Base-by-base conservation (phyloP, 2,888 invertebrate species). In the Drosophila algonquin region DNA sequence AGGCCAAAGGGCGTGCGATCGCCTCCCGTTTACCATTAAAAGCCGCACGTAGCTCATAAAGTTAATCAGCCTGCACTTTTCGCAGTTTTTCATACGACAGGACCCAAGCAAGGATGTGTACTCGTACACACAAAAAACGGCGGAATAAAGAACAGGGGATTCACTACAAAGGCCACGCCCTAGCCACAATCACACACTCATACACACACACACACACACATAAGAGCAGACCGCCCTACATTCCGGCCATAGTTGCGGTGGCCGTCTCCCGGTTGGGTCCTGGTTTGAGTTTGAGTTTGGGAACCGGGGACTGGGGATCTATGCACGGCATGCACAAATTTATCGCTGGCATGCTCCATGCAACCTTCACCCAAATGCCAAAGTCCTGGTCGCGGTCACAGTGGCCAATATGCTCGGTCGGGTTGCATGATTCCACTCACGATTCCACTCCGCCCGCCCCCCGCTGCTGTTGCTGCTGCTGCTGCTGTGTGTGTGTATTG, bases 271-370 rank as follows among this genome's bases (percentile, higher is more conserved):
- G 68, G 60, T 77, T 83, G 74, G 80, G 80, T 83, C 30, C 10
- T 32, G 32, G 32, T 32, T 32, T 32, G 9, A 4, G 32, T n/a
- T 40, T 40, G 40, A 40, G 14, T n/a, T 40, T 40, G 6, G 40
- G 32, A 9, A 24, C 24, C 24, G 12, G 12, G 35, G 14, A 12
- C 12, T 4, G 35, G 70, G 81, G 84, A 89, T 85, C 81, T 89
- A 89, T 84, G 84, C 80, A 76, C 85, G 78, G 89, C 84, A 87
- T 89, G 89, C 87, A 81, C 80, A 85, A 89, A 89, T 85, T 89
- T 85, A 85, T 85, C 85, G 80, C 80, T 76, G 81, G 81, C 82
- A 84, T 87, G 76, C 75, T 73, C 76, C 59, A 67, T 80, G 83
- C 86, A 83, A 83, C 83, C 83, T 88, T 83, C 88, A 87, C 88